Percentiles rank a stretch among this genome's conserved stretches.
Evolutionary conservation across 2,113 vertebrate species (phyloP).

Genomic region (Brachypteracias leptosomus): DNA sequence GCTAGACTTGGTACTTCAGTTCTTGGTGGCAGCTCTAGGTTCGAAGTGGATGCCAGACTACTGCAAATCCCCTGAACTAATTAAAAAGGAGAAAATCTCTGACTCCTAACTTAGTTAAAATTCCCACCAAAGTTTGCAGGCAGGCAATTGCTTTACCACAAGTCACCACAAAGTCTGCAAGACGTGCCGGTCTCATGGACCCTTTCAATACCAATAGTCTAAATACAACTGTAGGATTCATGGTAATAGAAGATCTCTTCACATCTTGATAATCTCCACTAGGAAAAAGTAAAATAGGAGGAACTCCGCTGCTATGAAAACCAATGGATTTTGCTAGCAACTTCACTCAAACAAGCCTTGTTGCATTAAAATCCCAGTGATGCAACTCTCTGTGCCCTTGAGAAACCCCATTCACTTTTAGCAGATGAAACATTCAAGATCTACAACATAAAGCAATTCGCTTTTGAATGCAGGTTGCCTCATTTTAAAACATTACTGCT

Average conservation of each 20-base stretch:
- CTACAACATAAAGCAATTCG: slow-evolving; percentile 28
- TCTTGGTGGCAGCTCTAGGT: neutral
- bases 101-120: neutral
- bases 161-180: neutral
- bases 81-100: neutral
- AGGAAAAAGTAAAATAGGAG: neutral
- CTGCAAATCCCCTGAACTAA: neutral
- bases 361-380: neutral
- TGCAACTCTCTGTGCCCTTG: slow-evolving; percentile 5
- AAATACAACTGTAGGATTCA: neutral
- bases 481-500: slow-evolving; percentile 57
- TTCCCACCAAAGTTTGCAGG: neutral
- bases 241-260: neutral
- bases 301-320: neutral
- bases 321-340: neutral
- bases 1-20: neutral
- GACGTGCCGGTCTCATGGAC: neutral
- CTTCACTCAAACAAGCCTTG: neutral
- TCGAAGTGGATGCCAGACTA: neutral
- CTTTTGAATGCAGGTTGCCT: slow-evolving; percentile 58
- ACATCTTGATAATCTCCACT: neutral
- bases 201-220: neutral
- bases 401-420: slow-evolving; percentile 14
- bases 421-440: slow-evolving; percentile 10
- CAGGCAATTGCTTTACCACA: neutral